Evolutionary conservation across 2,113 vertebrate genomes (phyloP).

Genomic region (Australoheros scitulus): DNA sequence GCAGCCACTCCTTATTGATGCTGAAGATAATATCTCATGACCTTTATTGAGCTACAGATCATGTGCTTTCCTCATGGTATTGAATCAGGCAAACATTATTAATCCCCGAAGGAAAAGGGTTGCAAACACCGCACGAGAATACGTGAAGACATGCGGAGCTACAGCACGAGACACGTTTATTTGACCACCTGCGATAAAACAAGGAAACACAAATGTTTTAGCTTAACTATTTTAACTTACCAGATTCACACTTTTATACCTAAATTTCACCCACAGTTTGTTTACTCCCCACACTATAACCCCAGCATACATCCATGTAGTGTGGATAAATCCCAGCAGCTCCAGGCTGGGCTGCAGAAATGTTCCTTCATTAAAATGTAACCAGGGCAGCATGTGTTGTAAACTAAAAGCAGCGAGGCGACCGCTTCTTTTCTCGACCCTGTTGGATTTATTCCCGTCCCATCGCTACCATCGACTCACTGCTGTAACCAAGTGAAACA

Average conservation of each 20-base stretch:
- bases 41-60: not conserved
- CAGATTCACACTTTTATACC: no score
- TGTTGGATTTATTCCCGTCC: not conserved
- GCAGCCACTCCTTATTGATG: not conserved
- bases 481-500: not conserved
- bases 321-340: not conserved
- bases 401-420: not conserved
- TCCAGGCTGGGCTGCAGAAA: fast-evolving
- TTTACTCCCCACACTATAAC: not conserved
- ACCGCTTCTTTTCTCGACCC: not conserved
- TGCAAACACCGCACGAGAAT: not conserved
- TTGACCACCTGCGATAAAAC: not conserved
- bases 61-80: not conserved
- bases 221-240: no score
- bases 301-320: not conserved
- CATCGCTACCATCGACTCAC: not conserved
- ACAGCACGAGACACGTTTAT: fast-evolving
- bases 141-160: not conserved
- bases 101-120: not conserved
- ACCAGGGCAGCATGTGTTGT: not conserved
- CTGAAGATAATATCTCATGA: not conserved
- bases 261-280: no score
- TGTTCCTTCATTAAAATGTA: not conserved
- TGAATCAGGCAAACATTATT: not conserved
- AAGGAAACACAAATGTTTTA: no score